Base-by-base conservation (phyloP, 2,888 invertebrate genomes). In the Drosophila longiperda region DNA sequence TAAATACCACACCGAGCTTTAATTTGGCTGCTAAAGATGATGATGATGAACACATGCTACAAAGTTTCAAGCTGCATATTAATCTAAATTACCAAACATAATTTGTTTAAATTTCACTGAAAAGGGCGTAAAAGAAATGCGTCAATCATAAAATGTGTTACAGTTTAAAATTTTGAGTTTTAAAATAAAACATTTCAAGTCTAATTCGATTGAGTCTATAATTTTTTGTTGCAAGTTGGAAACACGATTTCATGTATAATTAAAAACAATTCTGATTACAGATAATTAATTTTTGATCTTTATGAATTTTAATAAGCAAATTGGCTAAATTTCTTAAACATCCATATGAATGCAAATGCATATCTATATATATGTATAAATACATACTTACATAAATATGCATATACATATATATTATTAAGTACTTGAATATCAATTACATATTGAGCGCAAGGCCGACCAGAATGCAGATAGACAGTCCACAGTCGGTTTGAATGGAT, bases 361-460 rank as follows among this genome's bases (percentile, higher is more conserved):
- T 8, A 26, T 29, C 29, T 2, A 26, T 17, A 9, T 49, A 23
- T 23, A 26, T 26, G 0, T 45, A n/a, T 7, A 7, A 1, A 36
- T 20, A 1, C 0, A 3, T 20, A 1, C 3, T 8, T 6, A 42
- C 11, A 15, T 15, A 45, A 7, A 15, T 3, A 20, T 23, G n/a
- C n/a, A 45, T 23, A 29, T 23, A 40, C 52, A 49, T 45, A 23
- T 42, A 64, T 65, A 42, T 53, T 58, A 50, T 33, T 40, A 53
- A 49, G 57, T 53, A 61, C 38, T 68, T 60, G 50, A 66, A 74
- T 76, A 87, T 87, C 87, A 89, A 89, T 89, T 89, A 79, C 71
- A 63, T n/a, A 83, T 85, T 87, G 84, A 65, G 85, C 84, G 79
- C 85, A 89, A 85, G 85, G 85, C 82, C 87, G 78, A 45, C 73